Base-by-base conservation (phyloP, 2,113 vertebrate genomes). In the Trogon melanurus region DNA sequence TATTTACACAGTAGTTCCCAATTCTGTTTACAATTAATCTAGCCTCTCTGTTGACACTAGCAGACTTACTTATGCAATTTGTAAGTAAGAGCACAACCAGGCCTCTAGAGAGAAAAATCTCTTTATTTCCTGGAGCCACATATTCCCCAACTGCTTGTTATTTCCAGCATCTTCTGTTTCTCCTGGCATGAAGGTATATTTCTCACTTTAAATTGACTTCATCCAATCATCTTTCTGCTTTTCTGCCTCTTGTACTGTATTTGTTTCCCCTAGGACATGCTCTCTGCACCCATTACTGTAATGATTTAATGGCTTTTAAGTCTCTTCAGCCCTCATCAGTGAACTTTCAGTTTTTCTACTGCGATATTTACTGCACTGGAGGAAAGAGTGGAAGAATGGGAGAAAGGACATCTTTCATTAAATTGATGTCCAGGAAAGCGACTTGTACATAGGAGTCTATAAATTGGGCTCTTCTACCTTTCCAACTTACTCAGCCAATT, bases 141-240 rank as follows among this genome's bases (percentile, higher is more conserved):
- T 91, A 71, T 86, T 96, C 72, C 76, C 80, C 44, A 30, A 15
- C 10, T 81, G 48, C 16, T 74, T 87, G 27, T 76, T 94, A 86
- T 95, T 95, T 96, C 85, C 69, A 88, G 22, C 16, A 86, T 85
- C 73, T 85, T 93, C 64, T 84, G 14, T 86, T 94, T 92, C 92
- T 92, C 29, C 75, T 85, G 82, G 38, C 56, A 66, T 38, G 72
- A 85, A 92, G 41, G 34, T 75, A 36, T 48, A 71, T 93, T 81
- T 90, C 45, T 90, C 34, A 78, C 69, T 92, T 88, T 81, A 92
- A 96, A 85, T 64, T 94, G 51, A 62, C 36, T 93, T 89, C 34
- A 89, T 71, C 29, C 50, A 92, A 89, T 67, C 34, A 50, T 22
- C 20, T 93, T 74, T 73, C 71, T 91, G 70, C 26, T 91, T 93